Percentiles rank a stretch among this genome's conserved stretches.
These are phyloP conservation scores for Dicrostonyx torquatus DNA, from an alignment of 2,797 vertebrate species.

Conservation along the genomic window DNA sequence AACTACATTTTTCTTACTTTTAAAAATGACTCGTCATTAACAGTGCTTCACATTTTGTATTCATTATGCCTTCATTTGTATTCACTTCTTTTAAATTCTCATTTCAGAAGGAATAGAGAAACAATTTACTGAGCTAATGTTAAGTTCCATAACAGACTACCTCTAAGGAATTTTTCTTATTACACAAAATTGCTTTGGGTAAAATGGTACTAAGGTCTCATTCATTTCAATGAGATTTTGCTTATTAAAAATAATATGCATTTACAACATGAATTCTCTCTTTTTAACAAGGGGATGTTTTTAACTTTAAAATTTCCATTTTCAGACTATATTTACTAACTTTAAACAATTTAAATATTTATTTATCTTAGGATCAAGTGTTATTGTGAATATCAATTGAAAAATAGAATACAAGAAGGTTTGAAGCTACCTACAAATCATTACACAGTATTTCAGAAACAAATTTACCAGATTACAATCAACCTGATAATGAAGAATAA, in stretches of 20 bases:
- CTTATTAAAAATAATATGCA: constrained; percentile 82
- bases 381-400: background rate
- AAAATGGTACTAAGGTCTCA: constrained; percentile 82
- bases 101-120: constrained; percentile 74
- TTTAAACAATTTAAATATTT: constrained; percentile 4
- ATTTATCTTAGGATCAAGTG: constrained; percentile 20
- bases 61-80: constrained; percentile 65
- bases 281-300: constrained; percentile 61
- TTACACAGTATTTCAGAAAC: background rate
- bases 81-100: constrained; percentile 68
- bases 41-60: constrained; percentile 22
- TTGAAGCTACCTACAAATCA: background rate
- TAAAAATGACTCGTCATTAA: constrained; percentile 61
- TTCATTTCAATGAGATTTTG: constrained; percentile 80
- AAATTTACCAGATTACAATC: background rate
- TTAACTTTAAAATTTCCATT: constrained; percentile 49
- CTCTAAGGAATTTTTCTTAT: constrained; percentile 80
- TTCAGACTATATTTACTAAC: background rate
- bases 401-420: background rate
- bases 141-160: constrained; percentile 73
- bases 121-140: constrained; percentile 72
- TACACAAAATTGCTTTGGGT: constrained; percentile 82
- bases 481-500: background rate
- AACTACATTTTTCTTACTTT: constrained; percentile 46
- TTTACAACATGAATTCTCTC: constrained; percentile 59